Conservation (phyloP, 1,140 invertebrate genomes). For the Thalassaphorura encarpata region DNA sequence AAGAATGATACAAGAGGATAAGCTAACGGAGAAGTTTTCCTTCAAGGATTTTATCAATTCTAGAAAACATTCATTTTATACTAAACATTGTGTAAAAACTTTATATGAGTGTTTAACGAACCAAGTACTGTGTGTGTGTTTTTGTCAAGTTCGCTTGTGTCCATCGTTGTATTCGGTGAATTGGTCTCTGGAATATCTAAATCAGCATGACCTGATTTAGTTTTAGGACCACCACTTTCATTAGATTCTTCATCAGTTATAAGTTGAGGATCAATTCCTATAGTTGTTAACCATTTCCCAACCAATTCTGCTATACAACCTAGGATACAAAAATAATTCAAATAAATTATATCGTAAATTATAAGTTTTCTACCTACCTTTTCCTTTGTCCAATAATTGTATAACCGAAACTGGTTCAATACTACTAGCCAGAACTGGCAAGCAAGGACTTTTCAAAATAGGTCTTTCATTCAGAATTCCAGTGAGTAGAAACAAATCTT, state of each 20-base stretch:
- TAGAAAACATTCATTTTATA: slow-evolving; percentile 12
- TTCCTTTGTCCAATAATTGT: slow-evolving; percentile 62
- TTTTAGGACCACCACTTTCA: background rate
- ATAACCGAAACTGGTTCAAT: slow-evolving; percentile 58
- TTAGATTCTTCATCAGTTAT: slow-evolving; percentile 37
- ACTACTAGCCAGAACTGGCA: slow-evolving; percentile 43
- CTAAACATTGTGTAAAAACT: background rate
- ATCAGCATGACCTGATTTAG: too few relatives aligned
- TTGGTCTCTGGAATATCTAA: background rate
- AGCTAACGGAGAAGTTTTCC: slow-evolving; percentile 71
- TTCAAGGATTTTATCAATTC: slow-evolving; percentile 49
- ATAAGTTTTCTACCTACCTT: slow-evolving; percentile 44
- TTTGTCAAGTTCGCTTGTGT: background rate
- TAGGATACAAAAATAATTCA: slow-evolving; percentile 18
- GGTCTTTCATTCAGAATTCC: slow-evolving; percentile 48
- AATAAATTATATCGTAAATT: background rate
- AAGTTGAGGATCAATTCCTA: slow-evolving; percentile 53
- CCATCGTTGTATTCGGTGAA: background rate
- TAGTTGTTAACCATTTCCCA: slow-evolving; percentile 63
- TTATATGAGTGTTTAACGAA: slow-evolving; percentile 13
- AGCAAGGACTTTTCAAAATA: slow-evolving; percentile 42
- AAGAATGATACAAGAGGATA: slow-evolving; percentile 63
- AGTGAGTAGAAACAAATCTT: slow-evolving; percentile 71
- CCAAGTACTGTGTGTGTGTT: slow-evolving; percentile 31
- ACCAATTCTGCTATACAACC: slow-evolving; percentile 70